Evolutionary conservation across 1,140 invertebrate species (phyloP).

Genomic region (Drosophila funebris): DNA sequence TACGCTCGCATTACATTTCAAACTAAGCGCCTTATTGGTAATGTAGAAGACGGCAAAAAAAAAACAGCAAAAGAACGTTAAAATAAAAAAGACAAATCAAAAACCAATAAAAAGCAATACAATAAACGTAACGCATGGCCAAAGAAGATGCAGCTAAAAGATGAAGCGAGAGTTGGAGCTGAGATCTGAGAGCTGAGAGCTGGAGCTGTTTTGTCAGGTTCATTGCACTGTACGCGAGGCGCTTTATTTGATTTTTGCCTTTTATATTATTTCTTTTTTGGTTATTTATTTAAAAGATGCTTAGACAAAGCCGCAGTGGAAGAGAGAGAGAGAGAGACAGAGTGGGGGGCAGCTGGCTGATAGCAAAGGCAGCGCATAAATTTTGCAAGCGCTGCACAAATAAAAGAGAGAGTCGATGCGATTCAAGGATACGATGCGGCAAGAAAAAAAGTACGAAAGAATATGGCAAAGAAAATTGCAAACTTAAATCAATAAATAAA

Average conservation of each 20-base stretch:
- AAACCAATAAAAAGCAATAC: constrained; percentile 76
- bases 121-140: constrained; percentile 44
- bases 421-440: constrained; percentile 54
- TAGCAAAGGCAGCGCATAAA: constrained; percentile 60
- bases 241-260: constrained; percentile 36
- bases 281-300: constrained; percentile 79
- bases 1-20: constrained; percentile 55
- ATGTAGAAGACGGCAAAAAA: constrained; percentile 48
- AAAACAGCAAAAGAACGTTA: constrained; percentile 34
- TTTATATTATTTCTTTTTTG: constrained; percentile 32
- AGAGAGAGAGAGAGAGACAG: neutral
- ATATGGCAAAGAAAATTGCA: constrained; percentile 73
- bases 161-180: neutral
- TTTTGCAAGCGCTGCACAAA: constrained; percentile 68
- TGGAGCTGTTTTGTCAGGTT: constrained; percentile 32
- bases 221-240: constrained; percentile 54
- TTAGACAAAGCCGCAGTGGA: constrained; percentile 60
- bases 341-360: constrained; percentile 3
- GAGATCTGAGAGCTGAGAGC: too few relatives aligned
- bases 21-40: constrained; percentile 71
- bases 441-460: constrained; percentile 33
- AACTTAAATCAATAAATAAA: constrained; percentile 83
- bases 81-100: constrained; percentile 62
- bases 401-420: constrained; percentile 56
- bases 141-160: neutral